Conservation (phyloP, 2,888 invertebrate genomes). For the Autographa pulchrina region DNA sequence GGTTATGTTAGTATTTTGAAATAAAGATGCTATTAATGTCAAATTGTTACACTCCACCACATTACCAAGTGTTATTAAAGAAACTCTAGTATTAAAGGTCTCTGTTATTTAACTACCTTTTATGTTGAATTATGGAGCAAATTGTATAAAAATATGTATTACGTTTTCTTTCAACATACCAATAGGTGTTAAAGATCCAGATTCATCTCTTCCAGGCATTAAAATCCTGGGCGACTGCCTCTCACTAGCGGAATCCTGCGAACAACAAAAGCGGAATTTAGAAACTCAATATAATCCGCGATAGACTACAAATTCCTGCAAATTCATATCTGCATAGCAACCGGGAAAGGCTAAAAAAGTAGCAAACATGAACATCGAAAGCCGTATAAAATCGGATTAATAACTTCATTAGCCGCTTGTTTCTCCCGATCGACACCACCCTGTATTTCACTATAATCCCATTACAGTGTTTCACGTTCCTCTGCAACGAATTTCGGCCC, state of each 20-base stretch:
- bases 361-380: constrained; percentile 77
- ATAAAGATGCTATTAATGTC: no score
- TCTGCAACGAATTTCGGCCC: constrained; percentile 75
- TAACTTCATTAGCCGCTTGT: constrained; percentile 89
- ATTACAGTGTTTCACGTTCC: constrained; percentile 78
- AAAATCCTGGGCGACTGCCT: constrained; percentile 62
- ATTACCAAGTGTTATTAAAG: no score
- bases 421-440: constrained; percentile 86
- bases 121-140: no score
- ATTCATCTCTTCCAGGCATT: constrained; percentile 68
- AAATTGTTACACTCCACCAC: no score
- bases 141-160: no score
- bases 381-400: constrained; percentile 87
- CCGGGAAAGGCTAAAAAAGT: constrained; percentile 71
- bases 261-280: constrained; percentile 55
- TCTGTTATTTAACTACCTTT: no score
- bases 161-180: constrained; percentile 61
- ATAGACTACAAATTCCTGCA: constrained; percentile 51
- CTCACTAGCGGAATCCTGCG: constrained; percentile 74
- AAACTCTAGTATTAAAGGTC: no score
- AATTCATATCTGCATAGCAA: constrained; percentile 65
- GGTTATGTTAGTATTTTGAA: no score
- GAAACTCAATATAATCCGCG: constrained; percentile 44
- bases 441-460: constrained; percentile 88
- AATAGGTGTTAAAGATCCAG: constrained; percentile 71